A percentile compares a stretch with the other conserved stretches of the same genome.
Evolutionary conservation across 2,888 invertebrate genomes (phyloP).

Genomic region (Ormyrus thymus): DNA sequence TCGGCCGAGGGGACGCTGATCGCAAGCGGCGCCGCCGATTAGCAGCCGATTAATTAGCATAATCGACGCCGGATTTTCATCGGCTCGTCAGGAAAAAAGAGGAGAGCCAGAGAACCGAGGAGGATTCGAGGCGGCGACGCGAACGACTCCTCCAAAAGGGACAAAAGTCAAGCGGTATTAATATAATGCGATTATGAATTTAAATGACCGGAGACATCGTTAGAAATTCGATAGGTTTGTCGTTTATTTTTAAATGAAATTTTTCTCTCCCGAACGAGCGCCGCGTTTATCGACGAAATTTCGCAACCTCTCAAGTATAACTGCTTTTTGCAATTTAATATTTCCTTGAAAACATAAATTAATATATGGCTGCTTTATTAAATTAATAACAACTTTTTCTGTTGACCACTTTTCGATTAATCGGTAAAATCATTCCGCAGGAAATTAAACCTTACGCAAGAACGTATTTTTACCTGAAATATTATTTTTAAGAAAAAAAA

Average conservation of each 20-base stretch:
- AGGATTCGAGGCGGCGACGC: background rate
- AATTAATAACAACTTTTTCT: too few relatives aligned
- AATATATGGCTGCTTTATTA: too few relatives aligned
- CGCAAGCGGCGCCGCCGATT: conserved; percentile 56
- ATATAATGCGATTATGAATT: conserved; percentile 37
- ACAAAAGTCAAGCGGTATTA: conserved; percentile 29
- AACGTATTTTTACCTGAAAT: too few relatives aligned
- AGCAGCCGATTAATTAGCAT: conserved; percentile 67
- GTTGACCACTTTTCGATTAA: too few relatives aligned
- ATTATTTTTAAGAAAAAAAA: too few relatives aligned
- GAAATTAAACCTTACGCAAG: too few relatives aligned
- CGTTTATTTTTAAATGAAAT: conserved; percentile 5
- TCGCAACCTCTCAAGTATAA: background rate
- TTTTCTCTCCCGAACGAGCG: too few relatives aligned
- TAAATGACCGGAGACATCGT: conserved; percentile 15
- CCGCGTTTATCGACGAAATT: background rate
- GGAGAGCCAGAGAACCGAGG: background rate
- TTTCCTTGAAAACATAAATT: too few relatives aligned
- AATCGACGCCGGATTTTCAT: conserved; percentile 63
- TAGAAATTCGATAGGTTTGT: conserved; percentile 8
- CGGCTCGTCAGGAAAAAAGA: conserved; percentile 41
- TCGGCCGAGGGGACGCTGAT: too few relatives aligned
- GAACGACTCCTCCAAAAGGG: background rate
- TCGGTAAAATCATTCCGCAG: too few relatives aligned
- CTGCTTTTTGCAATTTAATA: too few relatives aligned